Percentiles rank a stretch among this genome's conserved stretches.
Evolutionary conservation across 2,797 vertebrate species (phyloP).

Genomic region (Alosa sapidissima): DNA sequence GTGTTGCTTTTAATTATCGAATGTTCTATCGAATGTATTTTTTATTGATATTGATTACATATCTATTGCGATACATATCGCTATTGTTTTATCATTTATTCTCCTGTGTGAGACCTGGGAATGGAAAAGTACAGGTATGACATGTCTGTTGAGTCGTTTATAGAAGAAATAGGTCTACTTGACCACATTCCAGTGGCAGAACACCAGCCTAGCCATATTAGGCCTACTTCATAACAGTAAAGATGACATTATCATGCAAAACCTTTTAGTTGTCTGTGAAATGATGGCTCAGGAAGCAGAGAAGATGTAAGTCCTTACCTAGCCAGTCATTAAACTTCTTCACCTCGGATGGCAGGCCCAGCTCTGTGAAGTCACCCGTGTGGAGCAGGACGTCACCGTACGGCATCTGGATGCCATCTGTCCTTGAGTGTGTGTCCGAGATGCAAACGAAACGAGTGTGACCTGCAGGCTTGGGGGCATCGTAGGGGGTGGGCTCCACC

Average conservation of each 20-base stretch:
- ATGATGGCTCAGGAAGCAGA: background rate
- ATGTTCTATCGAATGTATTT: too few species aligned
- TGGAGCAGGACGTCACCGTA: slow-evolving; percentile 89
- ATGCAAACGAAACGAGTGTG: slow-evolving; percentile 89
- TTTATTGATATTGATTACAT: too few species aligned
- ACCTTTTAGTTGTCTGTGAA: background rate
- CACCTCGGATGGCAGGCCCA: slow-evolving; percentile 89
- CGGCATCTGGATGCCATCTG: slow-evolving; percentile 93
- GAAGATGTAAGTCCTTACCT: slow-evolving; percentile 75
- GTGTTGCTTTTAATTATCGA: too few species aligned
- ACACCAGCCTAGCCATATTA: too few species aligned
- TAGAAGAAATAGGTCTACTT: background rate
- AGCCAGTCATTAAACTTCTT: slow-evolving; percentile 96
- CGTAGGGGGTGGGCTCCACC: slow-evolving; percentile 80
- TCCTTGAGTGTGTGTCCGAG: slow-evolving; percentile 89
- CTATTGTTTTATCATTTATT: too few species aligned
- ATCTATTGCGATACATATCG: too few species aligned
- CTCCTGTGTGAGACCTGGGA: too few species aligned
- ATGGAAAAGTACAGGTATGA: background rate
- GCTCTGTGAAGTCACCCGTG: slow-evolving; percentile 89
- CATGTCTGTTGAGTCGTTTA: background rate
- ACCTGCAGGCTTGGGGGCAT: slow-evolving; percentile 86
- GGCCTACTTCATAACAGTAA: too few species aligned
- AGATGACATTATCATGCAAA: too few species aligned
- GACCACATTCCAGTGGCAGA: too few species aligned